A percentile compares a stretch with the other conserved stretches of the same genome.
Evolutionary conservation across 2,888 invertebrate species (phyloP).

Genomic region (Hemithea aestivaria): DNA sequence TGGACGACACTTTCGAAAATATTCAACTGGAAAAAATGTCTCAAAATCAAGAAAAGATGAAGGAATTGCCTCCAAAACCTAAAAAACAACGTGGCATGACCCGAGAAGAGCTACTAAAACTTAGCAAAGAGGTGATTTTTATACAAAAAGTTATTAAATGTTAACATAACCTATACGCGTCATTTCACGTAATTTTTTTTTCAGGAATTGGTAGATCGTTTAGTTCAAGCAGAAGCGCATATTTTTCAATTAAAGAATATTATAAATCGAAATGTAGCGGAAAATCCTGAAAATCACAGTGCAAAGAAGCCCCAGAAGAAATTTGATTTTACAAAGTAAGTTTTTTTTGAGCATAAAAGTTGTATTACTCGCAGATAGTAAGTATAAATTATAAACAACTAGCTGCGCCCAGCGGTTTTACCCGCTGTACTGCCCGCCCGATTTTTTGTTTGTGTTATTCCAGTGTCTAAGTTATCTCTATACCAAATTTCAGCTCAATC

Average conservation of each 20-base stretch:
- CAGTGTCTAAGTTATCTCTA: no score
- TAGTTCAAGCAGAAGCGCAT: conserved; percentile 87
- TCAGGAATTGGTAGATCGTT: conserved; percentile 85
- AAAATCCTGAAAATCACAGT: conserved; percentile 27
- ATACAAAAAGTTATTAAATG: no score
- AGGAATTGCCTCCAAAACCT: conserved; percentile 43
- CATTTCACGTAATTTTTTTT: conserved; percentile 26
- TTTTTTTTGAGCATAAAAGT: no score
- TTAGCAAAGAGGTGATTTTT: conserved; percentile 55
- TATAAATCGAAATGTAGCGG: conserved; percentile 71
- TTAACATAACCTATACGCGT: conserved; percentile 28
- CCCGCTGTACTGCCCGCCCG: no score
- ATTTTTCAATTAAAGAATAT: conserved; percentile 87
- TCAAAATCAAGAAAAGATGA: conserved; percentile 23
- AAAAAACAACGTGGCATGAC: conserved; percentile 37
- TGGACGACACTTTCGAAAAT: no score
- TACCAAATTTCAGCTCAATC: no score
- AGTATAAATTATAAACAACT: no score
- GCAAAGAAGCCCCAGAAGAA: conserved; percentile 41
- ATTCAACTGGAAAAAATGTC: not conserved
- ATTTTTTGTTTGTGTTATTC: no score
- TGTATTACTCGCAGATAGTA: no score
- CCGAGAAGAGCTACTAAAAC: conserved; percentile 44
- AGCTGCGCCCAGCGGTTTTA: no score
- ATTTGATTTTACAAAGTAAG: conserved; percentile 83